Conservation (phyloP, 2,888 invertebrate species). For the Germaria angustata region DNA sequence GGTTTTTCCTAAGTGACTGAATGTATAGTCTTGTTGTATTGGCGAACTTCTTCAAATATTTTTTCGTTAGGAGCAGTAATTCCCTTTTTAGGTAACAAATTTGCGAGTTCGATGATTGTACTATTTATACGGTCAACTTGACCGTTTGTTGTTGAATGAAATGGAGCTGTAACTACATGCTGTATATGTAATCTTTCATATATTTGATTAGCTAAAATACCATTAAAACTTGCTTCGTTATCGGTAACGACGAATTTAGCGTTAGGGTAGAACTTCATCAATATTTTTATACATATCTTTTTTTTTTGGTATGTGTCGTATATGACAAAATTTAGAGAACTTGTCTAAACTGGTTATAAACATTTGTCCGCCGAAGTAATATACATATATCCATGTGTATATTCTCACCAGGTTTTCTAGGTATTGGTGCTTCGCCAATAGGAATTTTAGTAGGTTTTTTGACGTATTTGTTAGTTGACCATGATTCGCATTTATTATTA, state of each 20-base stretch:
- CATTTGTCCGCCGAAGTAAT: slow-evolving; percentile 12
- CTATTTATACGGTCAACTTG: slow-evolving; percentile 5
- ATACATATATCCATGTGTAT: slow-evolving; percentile 6
- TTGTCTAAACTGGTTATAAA: slow-evolving; percentile 17
- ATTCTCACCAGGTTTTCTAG: slow-evolving; percentile 24
- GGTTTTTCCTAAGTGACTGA: neutral
- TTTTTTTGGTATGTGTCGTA: slow-evolving; percentile 15
- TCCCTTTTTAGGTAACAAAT: neutral
- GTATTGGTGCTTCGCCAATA: slow-evolving; percentile 23
- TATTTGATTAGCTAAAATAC: slow-evolving; percentile 11
- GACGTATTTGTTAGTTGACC: slow-evolving; percentile 16
- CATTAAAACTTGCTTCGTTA: slow-evolving; percentile 26
- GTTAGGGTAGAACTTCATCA: slow-evolving; percentile 1
- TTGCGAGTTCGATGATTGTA: slow-evolving; percentile 6
- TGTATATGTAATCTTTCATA: slow-evolving; percentile 11
- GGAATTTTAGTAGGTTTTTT: slow-evolving; percentile 17
- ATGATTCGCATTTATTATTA: slow-evolving; percentile 18
- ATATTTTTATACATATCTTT: slow-evolving; percentile 16
- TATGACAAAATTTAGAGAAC: slow-evolving; percentile 11
- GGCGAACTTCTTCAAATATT: neutral
- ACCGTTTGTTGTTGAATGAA: slow-evolving; percentile 11
- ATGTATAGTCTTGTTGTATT: neutral
- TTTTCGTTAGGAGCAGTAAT: slow-evolving; percentile 1
- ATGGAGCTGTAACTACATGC: slow-evolving; percentile 6
- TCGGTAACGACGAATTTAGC: slow-evolving; percentile 17